phyloP scores from a whole-genome alignment of 2,797 vertebrate species.

The Gallinago solitaria region DNA sequence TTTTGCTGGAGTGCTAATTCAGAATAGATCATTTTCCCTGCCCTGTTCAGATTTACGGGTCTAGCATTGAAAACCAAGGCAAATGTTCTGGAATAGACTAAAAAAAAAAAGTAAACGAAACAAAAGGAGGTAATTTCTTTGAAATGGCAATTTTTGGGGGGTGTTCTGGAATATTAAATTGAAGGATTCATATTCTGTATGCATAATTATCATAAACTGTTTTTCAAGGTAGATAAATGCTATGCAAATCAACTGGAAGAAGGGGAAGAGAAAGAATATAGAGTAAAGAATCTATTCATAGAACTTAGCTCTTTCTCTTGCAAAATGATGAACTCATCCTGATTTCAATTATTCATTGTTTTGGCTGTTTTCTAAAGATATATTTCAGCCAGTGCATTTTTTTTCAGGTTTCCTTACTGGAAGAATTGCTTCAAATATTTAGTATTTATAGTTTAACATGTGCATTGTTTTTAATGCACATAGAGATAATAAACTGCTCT shows the following conservation, averaged over 20 bases:
- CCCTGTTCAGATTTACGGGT: not conserved
- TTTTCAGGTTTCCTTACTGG: not conserved
- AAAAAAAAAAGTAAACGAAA: not conserved
- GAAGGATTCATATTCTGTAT: not conserved
- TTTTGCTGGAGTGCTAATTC: not conserved
- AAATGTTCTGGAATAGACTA: not conserved
- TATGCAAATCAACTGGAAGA: not conserved
- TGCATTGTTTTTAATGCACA: not conserved
- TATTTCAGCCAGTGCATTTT: not conserved
- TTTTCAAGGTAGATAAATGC: not conserved
- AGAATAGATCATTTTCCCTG: accelerated
- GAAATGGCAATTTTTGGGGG: accelerated
- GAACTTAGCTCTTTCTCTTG: not conserved
- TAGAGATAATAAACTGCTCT: not conserved
- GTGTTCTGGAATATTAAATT: not conserved
- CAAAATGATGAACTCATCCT: not conserved
- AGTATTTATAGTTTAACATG: not conserved
- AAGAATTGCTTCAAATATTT: not conserved
- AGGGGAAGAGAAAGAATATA: not conserved
- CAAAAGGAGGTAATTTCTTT: not conserved
- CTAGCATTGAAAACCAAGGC: not conserved
- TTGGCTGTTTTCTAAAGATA: not conserved
- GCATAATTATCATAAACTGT: not conserved
- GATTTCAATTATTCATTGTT: slow-evolving; percentile 20
- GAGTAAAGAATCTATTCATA: not conserved